phyloP scores from a whole-genome alignment of 2,797 vertebrate species.

The Pseudomugil gertrudae region DNA sequence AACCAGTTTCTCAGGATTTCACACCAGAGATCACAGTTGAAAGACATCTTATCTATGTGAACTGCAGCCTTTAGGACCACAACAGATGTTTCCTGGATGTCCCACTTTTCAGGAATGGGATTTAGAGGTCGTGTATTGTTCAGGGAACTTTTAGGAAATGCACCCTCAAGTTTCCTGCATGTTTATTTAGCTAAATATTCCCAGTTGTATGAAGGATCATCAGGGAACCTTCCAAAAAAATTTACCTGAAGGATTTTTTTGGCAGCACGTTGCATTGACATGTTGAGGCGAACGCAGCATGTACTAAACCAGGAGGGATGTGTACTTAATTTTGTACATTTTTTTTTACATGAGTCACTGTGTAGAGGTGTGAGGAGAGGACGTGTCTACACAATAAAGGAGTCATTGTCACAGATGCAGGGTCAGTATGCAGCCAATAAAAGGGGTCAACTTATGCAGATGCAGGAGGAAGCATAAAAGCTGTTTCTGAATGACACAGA shows the following conservation, averaged over 20 bases:
- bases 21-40: too few relatives aligned
- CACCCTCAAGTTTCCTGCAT: neutral
- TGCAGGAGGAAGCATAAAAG: neutral
- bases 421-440: neutral
- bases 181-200: neutral
- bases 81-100: neutral
- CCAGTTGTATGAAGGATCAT: neutral
- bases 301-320: too few relatives aligned
- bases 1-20: neutral
- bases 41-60: too few relatives aligned
- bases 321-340: too few relatives aligned
- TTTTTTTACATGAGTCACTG: too few relatives aligned
- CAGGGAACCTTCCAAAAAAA: neutral
- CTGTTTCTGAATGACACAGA: constrained; percentile 55
- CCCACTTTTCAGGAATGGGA: neutral
- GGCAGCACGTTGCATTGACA: too few relatives aligned
- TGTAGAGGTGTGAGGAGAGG: too few relatives aligned
- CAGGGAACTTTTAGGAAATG: neutral
- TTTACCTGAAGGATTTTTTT: too few relatives aligned
- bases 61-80: neutral
- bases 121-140: neutral
- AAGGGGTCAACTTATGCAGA: constrained; percentile 18
- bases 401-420: constrained; percentile 9
- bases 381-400: too few relatives aligned
- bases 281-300: neutral